Evolutionary conservation across 2,888 invertebrate genomes (phyloP).

Genomic region (Plagodis dolabraria): DNA sequence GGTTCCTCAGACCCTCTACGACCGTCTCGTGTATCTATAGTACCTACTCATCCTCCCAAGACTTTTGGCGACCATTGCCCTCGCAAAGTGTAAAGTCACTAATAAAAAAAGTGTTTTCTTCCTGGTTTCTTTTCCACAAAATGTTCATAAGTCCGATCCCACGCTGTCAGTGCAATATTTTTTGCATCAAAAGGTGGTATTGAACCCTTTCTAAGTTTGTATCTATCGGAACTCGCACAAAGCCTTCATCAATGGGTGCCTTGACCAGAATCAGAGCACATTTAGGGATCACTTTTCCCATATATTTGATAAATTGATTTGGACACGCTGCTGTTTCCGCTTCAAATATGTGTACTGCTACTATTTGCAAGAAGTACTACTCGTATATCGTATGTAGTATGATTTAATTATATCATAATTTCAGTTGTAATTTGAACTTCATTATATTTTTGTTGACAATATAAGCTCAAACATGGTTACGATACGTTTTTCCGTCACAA

Average conservation of each 20-base stretch:
- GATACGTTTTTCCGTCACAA: too few species aligned
- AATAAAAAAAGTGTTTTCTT: neutral
- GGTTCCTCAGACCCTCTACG: too few species aligned
- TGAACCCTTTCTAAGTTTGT: slow-evolving; percentile 68
- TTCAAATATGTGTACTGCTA: slow-evolving; percentile 3
- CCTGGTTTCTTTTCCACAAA: neutral
- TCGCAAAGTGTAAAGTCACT: neutral
- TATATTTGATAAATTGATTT: slow-evolving; percentile 51
- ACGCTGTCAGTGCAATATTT: slow-evolving; percentile 71
- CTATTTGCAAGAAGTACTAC: too few species aligned
- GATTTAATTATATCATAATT: too few species aligned
- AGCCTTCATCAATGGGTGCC: slow-evolving; percentile 70
- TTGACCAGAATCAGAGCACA: slow-evolving; percentile 79
- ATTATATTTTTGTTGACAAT: too few species aligned
- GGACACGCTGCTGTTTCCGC: slow-evolving; percentile 43
- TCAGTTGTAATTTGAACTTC: too few species aligned
- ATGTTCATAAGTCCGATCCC: slow-evolving; percentile 49
- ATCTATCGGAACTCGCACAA: slow-evolving; percentile 61
- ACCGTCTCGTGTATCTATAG: too few species aligned
- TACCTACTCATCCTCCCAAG: too few species aligned
- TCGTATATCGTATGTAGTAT: too few species aligned
- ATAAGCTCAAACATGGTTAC: too few species aligned
- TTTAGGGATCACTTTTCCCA: slow-evolving; percentile 59
- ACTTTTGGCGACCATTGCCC: too few species aligned
- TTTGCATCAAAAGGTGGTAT: slow-evolving; percentile 66